phyloP scores from a whole-genome alignment of 2,797 vertebrate species.

The Poeciliopsis turneri region DNA sequence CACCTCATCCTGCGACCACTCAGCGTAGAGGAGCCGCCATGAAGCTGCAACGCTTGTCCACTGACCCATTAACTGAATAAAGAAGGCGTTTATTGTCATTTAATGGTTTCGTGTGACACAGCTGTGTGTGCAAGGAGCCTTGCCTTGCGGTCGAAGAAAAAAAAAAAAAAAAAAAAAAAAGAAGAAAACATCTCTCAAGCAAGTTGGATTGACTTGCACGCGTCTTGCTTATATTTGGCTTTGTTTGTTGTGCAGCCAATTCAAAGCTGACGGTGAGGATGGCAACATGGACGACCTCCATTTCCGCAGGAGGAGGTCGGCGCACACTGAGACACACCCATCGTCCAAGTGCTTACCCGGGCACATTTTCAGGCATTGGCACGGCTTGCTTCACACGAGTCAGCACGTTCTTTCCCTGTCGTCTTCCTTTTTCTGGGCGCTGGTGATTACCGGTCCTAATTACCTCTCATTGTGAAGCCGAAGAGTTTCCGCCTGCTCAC shows the following conservation, averaged over 20 bases:
- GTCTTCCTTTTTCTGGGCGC: constrained; percentile 40
- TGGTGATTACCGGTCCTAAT: constrained; percentile 65
- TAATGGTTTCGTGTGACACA: constrained; percentile 6
- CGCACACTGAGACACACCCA: constrained; percentile 17
- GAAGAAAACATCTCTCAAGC: neutral
- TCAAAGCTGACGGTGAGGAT: constrained; percentile 43
- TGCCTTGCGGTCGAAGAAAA: neutral
- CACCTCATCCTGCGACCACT: constrained; percentile 6
- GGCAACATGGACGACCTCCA: constrained; percentile 52
- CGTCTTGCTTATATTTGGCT: constrained; percentile 3
- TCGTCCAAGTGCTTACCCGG: constrained; percentile 59
- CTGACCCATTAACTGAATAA: constrained; percentile 8
- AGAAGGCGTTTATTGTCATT: constrained; percentile 10
- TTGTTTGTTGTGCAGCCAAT: constrained; percentile 49
- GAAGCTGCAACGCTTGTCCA: constrained; percentile 1
- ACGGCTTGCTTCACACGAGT: constrained; percentile 61
- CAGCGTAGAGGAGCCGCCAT: constrained; percentile 1
- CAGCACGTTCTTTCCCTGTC: constrained; percentile 63
- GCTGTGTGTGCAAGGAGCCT: constrained; percentile 1
- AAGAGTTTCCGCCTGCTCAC: constrained; percentile 25
- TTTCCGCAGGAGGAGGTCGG: constrained; percentile 47
- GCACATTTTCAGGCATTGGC: constrained; percentile 63
- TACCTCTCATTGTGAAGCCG: constrained; percentile 47
- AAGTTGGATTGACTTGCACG: constrained; percentile 13
- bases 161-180: neutral